Base-by-base conservation (phyloP, 2,888 invertebrate genomes). In the Drosophila pseudotakahashii region DNA sequence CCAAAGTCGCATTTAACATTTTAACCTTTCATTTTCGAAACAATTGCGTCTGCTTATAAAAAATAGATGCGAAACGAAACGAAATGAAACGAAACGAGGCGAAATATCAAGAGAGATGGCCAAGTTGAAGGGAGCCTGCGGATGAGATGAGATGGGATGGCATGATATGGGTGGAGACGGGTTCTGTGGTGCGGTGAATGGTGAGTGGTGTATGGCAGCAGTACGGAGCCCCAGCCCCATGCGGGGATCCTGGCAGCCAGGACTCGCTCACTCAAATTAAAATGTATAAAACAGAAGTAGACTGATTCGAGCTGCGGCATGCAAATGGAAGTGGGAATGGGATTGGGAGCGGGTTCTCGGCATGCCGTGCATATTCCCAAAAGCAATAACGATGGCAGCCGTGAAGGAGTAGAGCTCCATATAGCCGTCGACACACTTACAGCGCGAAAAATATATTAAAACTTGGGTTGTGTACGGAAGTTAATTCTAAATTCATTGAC, bases 21-120 rank as follows among this genome's bases (percentile, higher is more conserved):
- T 88, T 88, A 86, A 88, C 85, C 85, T 88, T 85, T 88, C 80
- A 84, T 84, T 85, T 88, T 88, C 88, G 81, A 86, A 88, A 88
- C 85, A 88, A 88, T 85, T 85, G 88, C 84, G 88, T 83, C 83
- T 83, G 84, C 84, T 81, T 81, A 79, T 87, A 84, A 84, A 87
- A 87, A 81, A 87, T 87, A 79, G 79, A 82, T 86, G 82, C 72
- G 74, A 30, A 30, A 73, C 71, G 79, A 79, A 83, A 75, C 73
- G 74, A 30, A 30, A 73, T 69, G 79, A 79, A 83, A 75, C 73
- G 74, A 71, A 71, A 70, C 71, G 81, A 81, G 73, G 73, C 76
- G 76, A 76, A 81, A 74, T 52, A 67, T 63, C 75, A 54, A 30
- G 74, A 66, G 64, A 71, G 50, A 55, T 51, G 58, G 69, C 37